Evolutionary conservation across 1,140 invertebrate genomes (phyloP).

Genomic region (Lepidurus apus): DNA sequence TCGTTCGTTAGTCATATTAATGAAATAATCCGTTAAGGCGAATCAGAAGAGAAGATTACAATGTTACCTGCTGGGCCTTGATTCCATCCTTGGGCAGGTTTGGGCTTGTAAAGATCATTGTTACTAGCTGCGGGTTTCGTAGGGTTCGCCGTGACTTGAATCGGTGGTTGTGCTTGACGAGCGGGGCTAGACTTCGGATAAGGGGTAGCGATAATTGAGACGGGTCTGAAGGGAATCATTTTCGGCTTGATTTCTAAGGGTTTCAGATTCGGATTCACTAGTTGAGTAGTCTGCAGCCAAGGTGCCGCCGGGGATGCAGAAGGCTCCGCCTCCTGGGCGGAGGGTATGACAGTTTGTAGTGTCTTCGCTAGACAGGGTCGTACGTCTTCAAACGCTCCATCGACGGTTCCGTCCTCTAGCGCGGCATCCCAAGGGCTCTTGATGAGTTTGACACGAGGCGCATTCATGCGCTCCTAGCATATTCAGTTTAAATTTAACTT

Average conservation of each 20-base stretch:
- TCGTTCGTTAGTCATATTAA: constrained; percentile 23
- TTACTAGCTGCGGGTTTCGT: constrained; percentile 23
- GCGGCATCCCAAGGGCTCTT: constrained; percentile 70
- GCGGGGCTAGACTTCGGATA: not conserved
- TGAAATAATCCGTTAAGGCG: not conserved
- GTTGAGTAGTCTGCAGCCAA: constrained; percentile 22
- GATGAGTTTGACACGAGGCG: constrained; percentile 55
- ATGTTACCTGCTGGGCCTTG: constrained; percentile 26
- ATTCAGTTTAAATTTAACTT: constrained; percentile 30
- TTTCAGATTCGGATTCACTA: constrained; percentile 27
- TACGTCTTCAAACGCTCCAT: constrained; percentile 58
- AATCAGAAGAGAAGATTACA: not conserved
- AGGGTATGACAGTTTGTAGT: not conserved
- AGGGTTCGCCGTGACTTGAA: not conserved
- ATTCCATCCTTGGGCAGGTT: constrained; percentile 37
- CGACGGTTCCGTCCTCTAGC: constrained; percentile 61
- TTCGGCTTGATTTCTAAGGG: constrained; percentile 27
- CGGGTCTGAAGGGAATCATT: constrained; percentile 25
- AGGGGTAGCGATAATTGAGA: not conserved
- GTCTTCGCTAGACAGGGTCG: constrained; percentile 25
- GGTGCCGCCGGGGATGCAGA: constrained; percentile 25
- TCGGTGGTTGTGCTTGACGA: constrained; percentile 24
- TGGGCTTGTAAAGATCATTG: constrained; percentile 36
- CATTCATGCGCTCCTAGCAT: constrained; percentile 53
- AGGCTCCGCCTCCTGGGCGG: not conserved